These are phyloP conservation scores for Drosophila paucipuncta DNA, from an alignment of 2,888 invertebrate species.

Conservation along the genomic window DNA sequence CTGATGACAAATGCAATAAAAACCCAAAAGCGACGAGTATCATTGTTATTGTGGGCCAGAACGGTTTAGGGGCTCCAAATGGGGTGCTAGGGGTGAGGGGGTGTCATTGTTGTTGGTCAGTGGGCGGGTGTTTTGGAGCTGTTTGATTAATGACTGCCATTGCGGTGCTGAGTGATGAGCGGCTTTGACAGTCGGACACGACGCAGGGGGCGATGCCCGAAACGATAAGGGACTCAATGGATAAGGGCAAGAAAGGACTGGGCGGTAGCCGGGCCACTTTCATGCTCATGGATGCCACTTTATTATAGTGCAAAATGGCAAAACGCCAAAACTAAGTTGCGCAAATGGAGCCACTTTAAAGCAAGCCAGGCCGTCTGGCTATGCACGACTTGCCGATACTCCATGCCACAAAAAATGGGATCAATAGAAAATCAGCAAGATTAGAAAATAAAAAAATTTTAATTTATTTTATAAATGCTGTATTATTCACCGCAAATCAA, in stretches of 20 bases:
- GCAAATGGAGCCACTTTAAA: slow-evolving; percentile 51
- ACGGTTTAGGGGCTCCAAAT: background rate
- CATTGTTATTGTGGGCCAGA: slow-evolving; percentile 41
- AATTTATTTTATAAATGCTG: background rate
- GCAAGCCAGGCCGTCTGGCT: background rate
- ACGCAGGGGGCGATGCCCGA: slow-evolving; percentile 18
- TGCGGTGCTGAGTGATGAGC: slow-evolving; percentile 67
- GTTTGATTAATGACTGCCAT: slow-evolving; percentile 76
- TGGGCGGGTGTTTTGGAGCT: slow-evolving; percentile 58
- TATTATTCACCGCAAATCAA: background rate
- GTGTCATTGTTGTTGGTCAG: background rate
- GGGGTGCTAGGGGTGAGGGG: background rate
- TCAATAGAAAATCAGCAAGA: background rate
- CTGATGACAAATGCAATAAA: slow-evolving; percentile 77
- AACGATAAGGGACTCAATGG: background rate
- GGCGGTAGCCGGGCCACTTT: slow-evolving; percentile 39
- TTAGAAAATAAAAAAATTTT: background rate
- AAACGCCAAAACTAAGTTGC: slow-evolving; percentile 44
- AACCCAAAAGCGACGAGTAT: slow-evolving; percentile 60
- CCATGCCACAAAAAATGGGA: background rate
- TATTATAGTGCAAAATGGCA: slow-evolving; percentile 51
- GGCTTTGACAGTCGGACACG: slow-evolving; percentile 53
- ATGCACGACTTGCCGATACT: slow-evolving; percentile 15
- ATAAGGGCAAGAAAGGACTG: no score
- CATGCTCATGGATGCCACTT: slow-evolving; percentile 50